Evolutionary conservation across 2,888 invertebrate genomes (phyloP).

Genomic region (Machimus rusticus): DNA sequence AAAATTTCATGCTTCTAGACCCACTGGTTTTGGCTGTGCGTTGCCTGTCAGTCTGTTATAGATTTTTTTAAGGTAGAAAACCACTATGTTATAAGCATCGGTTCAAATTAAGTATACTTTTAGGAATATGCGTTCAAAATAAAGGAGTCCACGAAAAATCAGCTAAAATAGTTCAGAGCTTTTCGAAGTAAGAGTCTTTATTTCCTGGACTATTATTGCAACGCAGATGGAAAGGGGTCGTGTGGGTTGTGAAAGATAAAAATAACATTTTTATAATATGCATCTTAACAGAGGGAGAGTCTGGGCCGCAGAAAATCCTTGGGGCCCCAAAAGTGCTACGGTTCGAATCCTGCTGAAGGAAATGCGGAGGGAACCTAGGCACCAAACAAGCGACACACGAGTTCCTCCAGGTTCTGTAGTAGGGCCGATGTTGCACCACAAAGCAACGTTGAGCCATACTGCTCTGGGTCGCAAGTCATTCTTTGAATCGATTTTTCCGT

Average conservation of each 20-base stretch:
- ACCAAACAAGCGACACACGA: neutral
- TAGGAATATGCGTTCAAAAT: neutral
- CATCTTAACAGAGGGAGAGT: neutral
- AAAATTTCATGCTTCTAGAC: too few species aligned
- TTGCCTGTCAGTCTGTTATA: too few species aligned
- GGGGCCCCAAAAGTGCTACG: neutral
- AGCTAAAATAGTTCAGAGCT: too few species aligned
- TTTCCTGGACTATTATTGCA: neutral
- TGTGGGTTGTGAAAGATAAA: neutral
- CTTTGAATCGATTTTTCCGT: neutral
- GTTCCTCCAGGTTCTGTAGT: neutral
- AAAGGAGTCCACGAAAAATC: too few species aligned
- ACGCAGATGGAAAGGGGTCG: neutral
- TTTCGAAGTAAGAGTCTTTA: too few species aligned
- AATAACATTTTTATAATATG: neutral
- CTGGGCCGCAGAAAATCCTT: neutral
- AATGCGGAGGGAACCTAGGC: neutral
- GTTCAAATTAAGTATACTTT: too few species aligned
- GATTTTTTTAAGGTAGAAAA: too few species aligned
- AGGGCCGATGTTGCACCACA: neutral
- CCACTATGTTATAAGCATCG: too few species aligned
- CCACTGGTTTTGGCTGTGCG: too few species aligned
- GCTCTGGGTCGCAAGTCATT: neutral
- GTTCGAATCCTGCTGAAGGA: neutral
- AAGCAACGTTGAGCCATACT: neutral